A percentile compares a stretch with the other conserved stretches of the same genome.
Evolutionary conservation across 2,797 vertebrate species (phyloP).

Genomic region (Urocyon cinereoargenteus): DNA sequence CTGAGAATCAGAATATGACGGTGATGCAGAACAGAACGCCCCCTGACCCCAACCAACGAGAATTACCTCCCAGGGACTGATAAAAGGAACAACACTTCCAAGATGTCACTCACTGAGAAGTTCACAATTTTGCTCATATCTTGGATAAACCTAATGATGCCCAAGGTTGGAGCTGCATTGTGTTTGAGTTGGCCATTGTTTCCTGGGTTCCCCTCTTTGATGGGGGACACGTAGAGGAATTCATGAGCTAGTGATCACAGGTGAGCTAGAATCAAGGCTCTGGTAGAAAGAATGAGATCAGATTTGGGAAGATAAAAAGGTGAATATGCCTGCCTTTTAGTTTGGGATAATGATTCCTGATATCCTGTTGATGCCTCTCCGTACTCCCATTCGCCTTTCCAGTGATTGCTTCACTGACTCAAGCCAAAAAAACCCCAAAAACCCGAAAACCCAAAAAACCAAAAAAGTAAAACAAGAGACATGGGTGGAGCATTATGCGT

Average conservation of each 20-base stretch:
- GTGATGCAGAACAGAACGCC: rapidly evolving
- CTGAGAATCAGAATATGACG: background rate
- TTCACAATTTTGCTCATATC: background rate
- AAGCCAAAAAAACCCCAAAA: background rate
- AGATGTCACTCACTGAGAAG: background rate
- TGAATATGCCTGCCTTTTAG: background rate
- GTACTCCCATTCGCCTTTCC: background rate
- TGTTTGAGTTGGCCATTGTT: background rate
- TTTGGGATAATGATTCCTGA: background rate
- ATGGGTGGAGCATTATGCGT: rapidly evolving
- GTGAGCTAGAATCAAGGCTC: background rate
- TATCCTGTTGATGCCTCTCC: background rate
- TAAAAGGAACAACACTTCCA: rapidly evolving
- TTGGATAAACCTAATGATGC: background rate
- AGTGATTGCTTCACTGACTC: background rate
- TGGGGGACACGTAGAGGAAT: background rate
- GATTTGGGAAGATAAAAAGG: background rate
- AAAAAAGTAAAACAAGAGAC: background rate
- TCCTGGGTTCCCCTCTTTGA: background rate
- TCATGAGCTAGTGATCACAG: background rate
- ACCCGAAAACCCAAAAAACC: background rate
- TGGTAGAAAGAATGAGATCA: background rate
- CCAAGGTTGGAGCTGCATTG: background rate
- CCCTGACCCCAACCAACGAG: background rate
- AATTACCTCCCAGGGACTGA: rapidly evolving